These are phyloP conservation scores for Excalfactoria chinensis DNA, from an alignment of 2,113 vertebrate genomes.

Conservation along the genomic window DNA sequence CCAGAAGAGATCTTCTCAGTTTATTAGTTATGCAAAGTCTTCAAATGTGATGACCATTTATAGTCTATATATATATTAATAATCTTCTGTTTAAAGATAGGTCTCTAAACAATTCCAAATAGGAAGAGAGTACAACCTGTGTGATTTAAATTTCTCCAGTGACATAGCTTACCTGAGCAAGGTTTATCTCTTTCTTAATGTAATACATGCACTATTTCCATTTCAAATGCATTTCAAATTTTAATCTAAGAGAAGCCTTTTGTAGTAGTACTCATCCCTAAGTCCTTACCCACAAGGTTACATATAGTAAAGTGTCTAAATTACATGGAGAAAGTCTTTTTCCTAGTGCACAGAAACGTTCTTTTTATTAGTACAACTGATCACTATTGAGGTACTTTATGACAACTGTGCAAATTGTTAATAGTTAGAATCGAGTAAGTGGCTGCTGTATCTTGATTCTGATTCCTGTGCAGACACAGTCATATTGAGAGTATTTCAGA, in stretches of 20 bases:
- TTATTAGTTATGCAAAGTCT: background rate
- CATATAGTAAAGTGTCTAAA: constrained; percentile 4
- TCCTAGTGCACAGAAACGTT: background rate
- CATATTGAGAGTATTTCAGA: background rate
- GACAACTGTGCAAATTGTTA: constrained; percentile 39
- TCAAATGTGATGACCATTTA: background rate
- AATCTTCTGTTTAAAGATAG: background rate
- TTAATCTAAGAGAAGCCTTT: constrained; percentile 1
- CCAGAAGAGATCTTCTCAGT: background rate
- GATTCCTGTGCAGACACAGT: background rate
- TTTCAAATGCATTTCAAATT: background rate
- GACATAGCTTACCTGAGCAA: background rate
- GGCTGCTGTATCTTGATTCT: background rate
- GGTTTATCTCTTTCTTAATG: constrained; percentile 39
- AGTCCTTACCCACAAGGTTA: constrained; percentile 16
- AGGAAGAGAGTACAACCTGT: background rate
- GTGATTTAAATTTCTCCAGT: constrained; percentile 26
- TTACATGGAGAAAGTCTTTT: background rate
- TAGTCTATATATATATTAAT: background rate
- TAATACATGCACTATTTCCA: constrained; percentile 30
- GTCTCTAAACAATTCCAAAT: constrained; percentile 24
- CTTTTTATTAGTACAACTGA: constrained; percentile 25
- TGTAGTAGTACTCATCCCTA: background rate
- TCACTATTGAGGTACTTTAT: background rate
- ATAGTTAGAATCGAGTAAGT: constrained; percentile 28